Evolutionary conservation across 2,888 invertebrate genomes (phyloP), one percentile per base, ranked within the genome.

Genomic region (Melieria picta): DNA sequence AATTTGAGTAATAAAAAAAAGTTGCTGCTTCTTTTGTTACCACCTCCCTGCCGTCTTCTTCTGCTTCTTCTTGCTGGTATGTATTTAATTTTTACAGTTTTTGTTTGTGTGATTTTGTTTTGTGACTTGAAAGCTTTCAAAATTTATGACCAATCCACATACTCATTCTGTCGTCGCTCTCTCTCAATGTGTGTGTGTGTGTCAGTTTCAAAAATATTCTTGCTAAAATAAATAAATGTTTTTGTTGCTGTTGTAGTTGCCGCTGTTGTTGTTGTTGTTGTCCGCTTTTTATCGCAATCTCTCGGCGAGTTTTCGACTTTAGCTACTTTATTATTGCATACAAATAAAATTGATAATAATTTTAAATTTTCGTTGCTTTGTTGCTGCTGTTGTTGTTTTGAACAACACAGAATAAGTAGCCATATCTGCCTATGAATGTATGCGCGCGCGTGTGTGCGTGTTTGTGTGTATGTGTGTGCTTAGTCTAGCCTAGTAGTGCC

Each of bases 331-430:
- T 74, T 74, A 74, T 73, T 74, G 74, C 74, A 71, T 70, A 72
- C 71, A 74, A 74, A 74, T 74, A 74, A 75, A 74, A 76, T 78
- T 79, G 76, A 75, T 75, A 77, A 75, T 72, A 73, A 71, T 76
- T 77, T 75, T 68, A 50, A 61, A 72, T 67, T 68, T 69, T 76
- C 74, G 68, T 72, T 65, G 48, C 66, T 69, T 76, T 73, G 68
- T 72, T 65, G 48, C 66, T 75, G 67, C 71, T 73, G 6, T 55
- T 68, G 57, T 65, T 71, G 63, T 63, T 66, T 74, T 77, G 30
- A 60, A 9, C 30, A 13, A 57, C 13, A 16, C 10, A 57, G n/a
- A 13, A 7, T 30, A 50, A 43, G 50, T 50, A 45, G 43, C 3
- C 46, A 57, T 58, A 57, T 56, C 16, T 57, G 13, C 47, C 13